phyloP scores from a whole-genome alignment of 2,888 invertebrate species.

The Antitype chi region DNA sequence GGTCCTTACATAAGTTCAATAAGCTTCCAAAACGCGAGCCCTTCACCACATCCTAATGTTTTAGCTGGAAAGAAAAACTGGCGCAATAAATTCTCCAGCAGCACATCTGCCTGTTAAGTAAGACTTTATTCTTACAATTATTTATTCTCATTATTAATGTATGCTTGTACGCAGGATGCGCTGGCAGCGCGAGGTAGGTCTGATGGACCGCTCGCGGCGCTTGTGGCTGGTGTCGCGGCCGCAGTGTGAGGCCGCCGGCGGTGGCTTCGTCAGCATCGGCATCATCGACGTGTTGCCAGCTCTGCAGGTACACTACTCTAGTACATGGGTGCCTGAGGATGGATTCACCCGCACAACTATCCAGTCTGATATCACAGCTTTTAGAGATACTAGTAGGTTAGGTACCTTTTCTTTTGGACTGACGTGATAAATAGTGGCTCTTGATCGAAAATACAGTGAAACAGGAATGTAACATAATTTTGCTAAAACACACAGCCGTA shows the following conservation, averaged over 20 bases:
- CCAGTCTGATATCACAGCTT: background rate
- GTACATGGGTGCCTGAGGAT: background rate
- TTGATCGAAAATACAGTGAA: background rate
- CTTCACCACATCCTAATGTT: background rate
- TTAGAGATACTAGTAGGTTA: too few species aligned
- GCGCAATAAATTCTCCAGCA: background rate
- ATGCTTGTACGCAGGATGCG: conserved; percentile 82
- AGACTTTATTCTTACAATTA: background rate
- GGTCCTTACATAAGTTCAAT: too few species aligned
- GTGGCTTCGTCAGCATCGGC: conserved; percentile 90
- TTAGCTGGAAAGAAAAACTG: background rate
- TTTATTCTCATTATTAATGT: background rate
- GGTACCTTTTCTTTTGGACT: background rate
- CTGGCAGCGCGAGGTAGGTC: conserved; percentile 91
- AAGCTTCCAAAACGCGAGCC: background rate
- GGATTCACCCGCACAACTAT: background rate
- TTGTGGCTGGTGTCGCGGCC: conserved; percentile 90
- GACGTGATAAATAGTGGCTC: background rate
- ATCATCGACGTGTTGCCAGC: conserved; percentile 89
- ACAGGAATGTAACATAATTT: background rate
- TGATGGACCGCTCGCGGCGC: conserved; percentile 87
- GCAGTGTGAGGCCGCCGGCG: conserved; percentile 86
- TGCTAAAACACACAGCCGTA: background rate
- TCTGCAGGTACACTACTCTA: conserved; percentile 70
- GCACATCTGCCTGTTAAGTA: background rate